Evolutionary conservation across 2,888 invertebrate species (phyloP).

Genomic region (Caenorhabditis becei): DNA sequence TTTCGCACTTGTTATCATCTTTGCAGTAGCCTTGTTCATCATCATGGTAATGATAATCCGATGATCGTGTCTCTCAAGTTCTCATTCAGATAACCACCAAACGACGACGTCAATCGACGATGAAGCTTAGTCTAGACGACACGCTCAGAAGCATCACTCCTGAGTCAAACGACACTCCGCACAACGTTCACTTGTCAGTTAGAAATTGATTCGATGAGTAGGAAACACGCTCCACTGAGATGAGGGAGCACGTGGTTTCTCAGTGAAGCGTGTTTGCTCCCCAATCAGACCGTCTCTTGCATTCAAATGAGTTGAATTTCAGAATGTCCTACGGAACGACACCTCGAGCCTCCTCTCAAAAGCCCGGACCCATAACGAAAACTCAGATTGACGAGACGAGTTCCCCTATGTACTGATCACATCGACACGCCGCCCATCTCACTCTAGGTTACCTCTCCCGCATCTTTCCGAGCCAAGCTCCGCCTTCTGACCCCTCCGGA

Average conservation of each 20-base stretch:
- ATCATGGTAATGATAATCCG: slow-evolving; percentile 31
- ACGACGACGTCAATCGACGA: slow-evolving; percentile 53
- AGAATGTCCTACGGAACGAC: slow-evolving; percentile 62
- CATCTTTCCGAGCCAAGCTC: slow-evolving; percentile 37
- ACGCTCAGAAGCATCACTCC: slow-evolving; percentile 49
- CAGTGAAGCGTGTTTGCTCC: no score
- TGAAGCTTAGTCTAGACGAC: slow-evolving; percentile 54
- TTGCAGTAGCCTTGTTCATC: slow-evolving; percentile 42
- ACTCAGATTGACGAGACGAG: slow-evolving; percentile 56
- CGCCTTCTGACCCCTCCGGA: slow-evolving; percentile 16
- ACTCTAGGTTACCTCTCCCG: slow-evolving; percentile 50
- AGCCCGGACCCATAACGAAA: slow-evolving; percentile 51
- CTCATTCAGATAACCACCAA: slow-evolving; percentile 55
- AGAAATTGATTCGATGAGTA: no score
- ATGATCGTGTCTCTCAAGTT: no score
- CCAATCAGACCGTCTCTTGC: background rate
- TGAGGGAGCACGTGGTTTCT: no score
- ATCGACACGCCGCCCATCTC: slow-evolving; percentile 6
- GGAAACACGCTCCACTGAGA: no score
- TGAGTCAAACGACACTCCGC: slow-evolving; percentile 44
- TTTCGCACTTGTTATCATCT: slow-evolving; percentile 38
- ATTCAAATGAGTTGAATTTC: slow-evolving; percentile 2
- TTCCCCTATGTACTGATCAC: slow-evolving; percentile 49
- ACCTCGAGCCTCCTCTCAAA: slow-evolving; percentile 39
- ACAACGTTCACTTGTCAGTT: slow-evolving; percentile 57